Percentiles rank a stretch among this genome's conserved stretches.
These are phyloP conservation scores for Echinometra lucunter DNA, from an alignment of 53 echinoderm and acorn worm species.

Conservation along the genomic window DNA sequence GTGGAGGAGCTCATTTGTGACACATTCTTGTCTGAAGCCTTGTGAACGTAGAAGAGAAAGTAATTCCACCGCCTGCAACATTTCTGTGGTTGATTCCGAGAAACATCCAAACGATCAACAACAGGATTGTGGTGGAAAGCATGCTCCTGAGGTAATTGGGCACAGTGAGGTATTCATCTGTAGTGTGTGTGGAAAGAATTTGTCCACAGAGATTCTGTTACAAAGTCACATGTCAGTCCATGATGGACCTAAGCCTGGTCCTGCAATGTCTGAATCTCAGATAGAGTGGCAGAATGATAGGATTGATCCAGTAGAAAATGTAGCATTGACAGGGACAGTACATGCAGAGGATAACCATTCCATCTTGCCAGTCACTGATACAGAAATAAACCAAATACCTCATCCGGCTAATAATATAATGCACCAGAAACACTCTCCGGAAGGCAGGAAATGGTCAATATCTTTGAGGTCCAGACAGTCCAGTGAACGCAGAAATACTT, in stretches of 20 bases:
- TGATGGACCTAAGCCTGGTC: background rate
- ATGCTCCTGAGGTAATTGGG: background rate
- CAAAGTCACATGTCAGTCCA: background rate
- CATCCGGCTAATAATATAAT: background rate
- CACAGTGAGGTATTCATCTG: background rate
- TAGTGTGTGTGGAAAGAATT: constrained; percentile 11
- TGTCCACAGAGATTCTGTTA: background rate
- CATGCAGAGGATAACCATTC: background rate
- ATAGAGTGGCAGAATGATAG: background rate
- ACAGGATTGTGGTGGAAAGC: background rate
- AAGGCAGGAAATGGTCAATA: background rate
- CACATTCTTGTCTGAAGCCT: background rate
- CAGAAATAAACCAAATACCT: background rate
- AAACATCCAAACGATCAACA: background rate
- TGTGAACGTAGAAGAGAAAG: background rate
- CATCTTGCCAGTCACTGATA: background rate
- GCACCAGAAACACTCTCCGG: background rate
- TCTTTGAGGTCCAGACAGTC: background rate
- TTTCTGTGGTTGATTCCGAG: background rate
- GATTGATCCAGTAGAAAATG: background rate
- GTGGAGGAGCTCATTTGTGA: constrained; percentile 2
- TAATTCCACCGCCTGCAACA: background rate
- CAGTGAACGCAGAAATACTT: background rate
- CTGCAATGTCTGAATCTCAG: background rate
- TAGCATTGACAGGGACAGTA: background rate